Evolutionary conservation across 2,113 vertebrate species (phyloP).

Genomic region (Hemicordylus capensis): DNA sequence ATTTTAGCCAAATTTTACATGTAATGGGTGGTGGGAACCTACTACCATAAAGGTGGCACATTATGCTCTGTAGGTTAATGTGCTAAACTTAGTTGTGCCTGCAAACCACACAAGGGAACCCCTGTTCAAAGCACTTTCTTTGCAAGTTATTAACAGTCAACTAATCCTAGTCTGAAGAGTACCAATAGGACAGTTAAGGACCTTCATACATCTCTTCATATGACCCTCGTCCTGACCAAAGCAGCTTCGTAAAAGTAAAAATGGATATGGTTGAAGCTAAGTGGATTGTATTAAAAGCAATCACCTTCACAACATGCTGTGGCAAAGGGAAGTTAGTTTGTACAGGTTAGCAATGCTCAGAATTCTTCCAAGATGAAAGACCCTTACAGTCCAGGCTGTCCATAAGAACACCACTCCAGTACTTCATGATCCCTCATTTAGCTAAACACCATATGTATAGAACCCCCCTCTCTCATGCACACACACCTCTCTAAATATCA

Average conservation of each 20-base stretch:
- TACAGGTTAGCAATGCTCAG: background rate
- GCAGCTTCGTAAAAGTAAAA: background rate
- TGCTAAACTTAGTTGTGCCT: background rate
- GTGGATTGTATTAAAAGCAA: background rate
- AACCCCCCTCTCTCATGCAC: background rate
- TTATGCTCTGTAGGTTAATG: background rate
- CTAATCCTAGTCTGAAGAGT: background rate
- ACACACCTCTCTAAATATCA: background rate
- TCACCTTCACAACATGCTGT: background rate
- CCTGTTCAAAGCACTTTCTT: background rate
- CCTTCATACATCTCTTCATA: background rate
- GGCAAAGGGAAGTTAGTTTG: background rate
- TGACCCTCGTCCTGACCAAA: background rate
- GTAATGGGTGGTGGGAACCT: background rate
- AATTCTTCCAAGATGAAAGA: background rate
- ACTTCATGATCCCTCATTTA: background rate
- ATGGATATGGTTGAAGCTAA: background rate
- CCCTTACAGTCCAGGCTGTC: background rate
- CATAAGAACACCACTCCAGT: background rate
- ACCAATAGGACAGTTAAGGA: background rate
- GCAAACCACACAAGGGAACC: background rate
- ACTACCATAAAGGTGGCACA: constrained; percentile 11
- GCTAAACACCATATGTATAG: too few species aligned
- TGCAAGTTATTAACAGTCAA: background rate
- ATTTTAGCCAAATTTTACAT: background rate